Conservation (phyloP, 2,888 invertebrate species). For the Agriopis leucophaearia region DNA sequence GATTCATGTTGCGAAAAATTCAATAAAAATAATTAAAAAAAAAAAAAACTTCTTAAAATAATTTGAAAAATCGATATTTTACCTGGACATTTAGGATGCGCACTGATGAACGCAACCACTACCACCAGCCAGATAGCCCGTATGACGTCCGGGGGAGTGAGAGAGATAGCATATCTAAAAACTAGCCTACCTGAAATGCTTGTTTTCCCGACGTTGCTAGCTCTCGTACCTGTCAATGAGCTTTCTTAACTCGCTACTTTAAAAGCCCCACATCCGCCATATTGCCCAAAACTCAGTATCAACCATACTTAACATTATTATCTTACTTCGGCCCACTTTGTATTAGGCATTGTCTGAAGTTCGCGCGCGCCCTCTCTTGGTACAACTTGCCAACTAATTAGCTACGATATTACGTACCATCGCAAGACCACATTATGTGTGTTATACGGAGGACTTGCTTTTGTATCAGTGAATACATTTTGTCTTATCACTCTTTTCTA, state of each 20-base stretch:
- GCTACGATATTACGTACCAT: constrained; percentile 42
- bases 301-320: constrained; percentile 53
- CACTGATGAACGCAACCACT: too few species aligned
- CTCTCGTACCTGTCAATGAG: too few species aligned
- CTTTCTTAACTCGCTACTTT: neutral
- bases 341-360: constrained; percentile 52
- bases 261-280: constrained; percentile 34
- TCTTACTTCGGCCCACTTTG: constrained; percentile 49
- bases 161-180: too few species aligned
- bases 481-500: neutral
- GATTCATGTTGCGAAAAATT: too few species aligned
- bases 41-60: too few species aligned
- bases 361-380: constrained; percentile 27
- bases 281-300: constrained; percentile 46
- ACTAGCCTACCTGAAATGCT: too few species aligned
- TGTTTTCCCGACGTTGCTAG: too few species aligned
- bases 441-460: neutral
- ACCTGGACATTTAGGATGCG: too few species aligned
- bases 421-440: constrained; percentile 23
- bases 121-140: too few species aligned
- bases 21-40: too few species aligned
- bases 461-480: neutral
- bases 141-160: too few species aligned
- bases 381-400: constrained; percentile 41
- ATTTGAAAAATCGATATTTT: too few species aligned